Percentiles rank a stretch among this genome's conserved stretches.
Evolutionary conservation across 2,888 invertebrate species (phyloP).

Genomic region (Chrysolina oricalcia): DNA sequence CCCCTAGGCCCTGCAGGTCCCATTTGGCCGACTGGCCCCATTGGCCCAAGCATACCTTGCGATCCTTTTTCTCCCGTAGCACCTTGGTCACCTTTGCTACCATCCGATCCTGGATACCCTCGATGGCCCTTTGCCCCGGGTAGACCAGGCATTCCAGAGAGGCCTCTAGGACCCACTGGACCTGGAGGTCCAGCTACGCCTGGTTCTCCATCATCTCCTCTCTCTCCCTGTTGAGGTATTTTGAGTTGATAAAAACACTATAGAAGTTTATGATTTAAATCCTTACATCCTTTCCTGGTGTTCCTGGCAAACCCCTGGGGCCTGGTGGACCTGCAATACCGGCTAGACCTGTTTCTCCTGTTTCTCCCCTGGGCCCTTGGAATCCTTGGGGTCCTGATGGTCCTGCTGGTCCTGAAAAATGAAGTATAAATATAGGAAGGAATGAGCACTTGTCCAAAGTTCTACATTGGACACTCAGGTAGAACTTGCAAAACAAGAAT

Average conservation of each 20-base stretch:
- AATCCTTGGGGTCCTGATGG: slow-evolving; percentile 85
- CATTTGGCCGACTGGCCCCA: slow-evolving; percentile 82
- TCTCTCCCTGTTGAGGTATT: slow-evolving; percentile 75
- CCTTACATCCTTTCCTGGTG: slow-evolving; percentile 84
- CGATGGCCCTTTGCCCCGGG: slow-evolving; percentile 89
- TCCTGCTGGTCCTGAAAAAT: slow-evolving; percentile 74
- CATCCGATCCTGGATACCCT: slow-evolving; percentile 86
- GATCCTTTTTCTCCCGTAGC: slow-evolving; percentile 84
- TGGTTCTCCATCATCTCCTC: slow-evolving; percentile 87
- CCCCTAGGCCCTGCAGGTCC: slow-evolving; percentile 87
- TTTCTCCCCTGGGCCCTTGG: slow-evolving; percentile 86
- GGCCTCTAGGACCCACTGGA: slow-evolving; percentile 83
- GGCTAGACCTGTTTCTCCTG: slow-evolving; percentile 83
- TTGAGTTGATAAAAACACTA: neutral
- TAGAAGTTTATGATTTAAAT: too few species aligned
- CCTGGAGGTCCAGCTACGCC: slow-evolving; percentile 83
- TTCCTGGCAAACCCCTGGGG: slow-evolving; percentile 80
- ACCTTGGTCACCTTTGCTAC: slow-evolving; percentile 88
- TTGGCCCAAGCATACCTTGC: slow-evolving; percentile 78
- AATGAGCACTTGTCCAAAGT: neutral
- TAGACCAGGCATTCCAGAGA: slow-evolving; percentile 83
- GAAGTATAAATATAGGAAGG: neutral
- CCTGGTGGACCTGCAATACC: slow-evolving; percentile 77
- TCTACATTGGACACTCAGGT: too few species aligned
- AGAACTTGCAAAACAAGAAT: too few species aligned